Conservation (phyloP, 2,888 invertebrate species). For the Epirrhoe tristata region DNA sequence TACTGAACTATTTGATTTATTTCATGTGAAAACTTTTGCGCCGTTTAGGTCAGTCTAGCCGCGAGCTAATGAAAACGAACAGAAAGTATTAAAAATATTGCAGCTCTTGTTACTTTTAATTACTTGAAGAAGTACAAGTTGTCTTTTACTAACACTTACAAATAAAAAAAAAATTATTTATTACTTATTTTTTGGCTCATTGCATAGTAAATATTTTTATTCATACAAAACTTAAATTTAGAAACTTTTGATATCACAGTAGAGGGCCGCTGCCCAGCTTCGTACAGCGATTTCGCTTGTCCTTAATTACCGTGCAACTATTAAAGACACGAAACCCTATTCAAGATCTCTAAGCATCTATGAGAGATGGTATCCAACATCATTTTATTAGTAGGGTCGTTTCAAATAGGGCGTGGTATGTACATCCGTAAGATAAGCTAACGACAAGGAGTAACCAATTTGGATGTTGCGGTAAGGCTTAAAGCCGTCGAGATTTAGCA, state of each 20-base stretch:
- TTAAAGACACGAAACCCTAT: background rate
- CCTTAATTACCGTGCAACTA: background rate
- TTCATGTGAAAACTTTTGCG: background rate
- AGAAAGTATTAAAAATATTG: conserved; percentile 10
- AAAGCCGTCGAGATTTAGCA: conserved; percentile 64
- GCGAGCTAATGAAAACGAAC: conserved; percentile 15
- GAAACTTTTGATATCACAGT: background rate
- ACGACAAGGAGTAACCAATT: conserved; percentile 65
- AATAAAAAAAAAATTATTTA: too few relatives aligned
- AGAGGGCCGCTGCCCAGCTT: background rate
- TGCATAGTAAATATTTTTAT: background rate
- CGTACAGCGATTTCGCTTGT: background rate
- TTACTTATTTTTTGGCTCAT: too few relatives aligned
- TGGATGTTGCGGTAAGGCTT: conserved; percentile 63
- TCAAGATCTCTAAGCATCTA: conserved; percentile 21
- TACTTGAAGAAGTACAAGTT: background rate
- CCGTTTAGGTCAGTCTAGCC: background rate
- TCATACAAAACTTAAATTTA: background rate
- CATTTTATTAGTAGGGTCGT: conserved; percentile 38
- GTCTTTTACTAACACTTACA: too few relatives aligned
- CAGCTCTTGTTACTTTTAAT: conserved; percentile 2
- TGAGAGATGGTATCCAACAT: conserved; percentile 40
- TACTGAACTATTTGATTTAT: too few relatives aligned
- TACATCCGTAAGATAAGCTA: conserved; percentile 61
- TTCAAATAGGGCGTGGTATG: conserved; percentile 42